These are phyloP conservation scores for Dasysyrphus albostriatus DNA, from an alignment of 2,888 invertebrate species.

Conservation along the genomic window DNA sequence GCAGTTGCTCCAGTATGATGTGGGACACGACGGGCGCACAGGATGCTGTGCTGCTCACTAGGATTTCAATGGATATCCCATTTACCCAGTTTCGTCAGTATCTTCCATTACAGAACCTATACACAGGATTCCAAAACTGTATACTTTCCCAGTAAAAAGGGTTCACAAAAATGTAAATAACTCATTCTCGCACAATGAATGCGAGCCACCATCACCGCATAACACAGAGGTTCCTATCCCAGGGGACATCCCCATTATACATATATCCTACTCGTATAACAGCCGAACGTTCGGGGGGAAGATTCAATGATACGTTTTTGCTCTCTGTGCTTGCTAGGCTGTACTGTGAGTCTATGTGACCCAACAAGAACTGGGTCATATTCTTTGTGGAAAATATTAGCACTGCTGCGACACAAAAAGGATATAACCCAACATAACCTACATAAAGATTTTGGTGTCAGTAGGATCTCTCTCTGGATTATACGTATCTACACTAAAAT, in stretches of 20 bases:
- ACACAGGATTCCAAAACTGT: slow-evolving; percentile 51
- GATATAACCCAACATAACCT: slow-evolving; percentile 69
- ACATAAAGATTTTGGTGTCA: slow-evolving; percentile 71
- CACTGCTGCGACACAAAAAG: slow-evolving; percentile 47
- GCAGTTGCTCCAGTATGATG: slow-evolving; percentile 28
- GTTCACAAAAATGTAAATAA: slow-evolving; percentile 68
- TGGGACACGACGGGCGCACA: slow-evolving; percentile 5
- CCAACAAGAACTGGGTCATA: slow-evolving; percentile 64
- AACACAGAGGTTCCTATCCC: slow-evolving; percentile 58
- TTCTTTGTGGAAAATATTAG: slow-evolving; percentile 50
- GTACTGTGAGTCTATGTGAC: slow-evolving; percentile 43
- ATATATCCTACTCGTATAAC: background rate
- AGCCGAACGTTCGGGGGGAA: background rate
- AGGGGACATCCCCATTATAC: slow-evolving; percentile 51
- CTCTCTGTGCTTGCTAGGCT: slow-evolving; percentile 9
- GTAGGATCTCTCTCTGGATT: slow-evolving; percentile 65
- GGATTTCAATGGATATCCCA: slow-evolving; percentile 65
- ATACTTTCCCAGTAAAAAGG: slow-evolving; percentile 62
- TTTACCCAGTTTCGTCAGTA: slow-evolving; percentile 63
- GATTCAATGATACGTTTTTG: slow-evolving; percentile 52
- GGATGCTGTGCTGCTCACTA: slow-evolving; percentile 26
- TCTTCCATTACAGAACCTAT: slow-evolving; percentile 44
- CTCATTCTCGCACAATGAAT: slow-evolving; percentile 60
- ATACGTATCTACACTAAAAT: slow-evolving; percentile 12
- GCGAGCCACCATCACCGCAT: slow-evolving; percentile 56